Evolutionary conservation across 2,113 vertebrate species (phyloP).

Genomic region (Mustela lutreola): DNA sequence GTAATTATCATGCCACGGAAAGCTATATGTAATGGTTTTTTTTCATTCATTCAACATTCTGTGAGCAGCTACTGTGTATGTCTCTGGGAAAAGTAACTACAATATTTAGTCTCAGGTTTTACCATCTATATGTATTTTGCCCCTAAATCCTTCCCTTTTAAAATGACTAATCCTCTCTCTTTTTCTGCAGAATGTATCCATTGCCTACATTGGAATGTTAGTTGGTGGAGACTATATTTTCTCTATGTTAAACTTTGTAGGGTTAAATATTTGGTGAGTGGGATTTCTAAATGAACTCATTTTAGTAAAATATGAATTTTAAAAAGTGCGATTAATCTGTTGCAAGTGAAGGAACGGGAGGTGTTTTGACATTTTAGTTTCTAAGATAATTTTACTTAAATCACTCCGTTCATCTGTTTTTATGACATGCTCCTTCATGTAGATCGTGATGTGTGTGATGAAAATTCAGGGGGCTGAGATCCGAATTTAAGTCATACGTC

Average conservation of each 20-base stretch:
- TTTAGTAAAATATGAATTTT: conserved; percentile 58
- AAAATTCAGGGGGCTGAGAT: not conserved
- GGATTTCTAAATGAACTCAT: conserved; percentile 58
- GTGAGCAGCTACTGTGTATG: not conserved
- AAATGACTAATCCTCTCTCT: not conserved
- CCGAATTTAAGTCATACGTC: not conserved
- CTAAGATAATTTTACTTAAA: not conserved
- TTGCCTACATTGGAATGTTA: conserved; percentile 95
- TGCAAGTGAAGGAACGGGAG: not conserved
- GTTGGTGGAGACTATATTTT: conserved; percentile 96
- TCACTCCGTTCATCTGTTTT: not conserved
- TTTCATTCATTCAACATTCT: not conserved
- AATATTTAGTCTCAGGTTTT: not conserved
- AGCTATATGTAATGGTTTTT: not conserved
- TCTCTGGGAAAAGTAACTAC: not conserved
- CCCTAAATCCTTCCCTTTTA: not conserved
- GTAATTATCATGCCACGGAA: not conserved
- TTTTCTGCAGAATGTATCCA: conserved; percentile 92
- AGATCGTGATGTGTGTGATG: not conserved
- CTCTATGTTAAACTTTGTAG: conserved; percentile 94
- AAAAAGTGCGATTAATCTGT: not conserved
- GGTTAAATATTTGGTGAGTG: conserved; percentile 96
- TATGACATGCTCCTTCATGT: not conserved
- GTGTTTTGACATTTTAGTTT: not conserved
- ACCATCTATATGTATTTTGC: not conserved